Percentiles rank a stretch among this genome's conserved stretches.
phyloP scores from a whole-genome alignment of 2,113 vertebrate species.

The Craseonycteris thonglongyai region DNA sequence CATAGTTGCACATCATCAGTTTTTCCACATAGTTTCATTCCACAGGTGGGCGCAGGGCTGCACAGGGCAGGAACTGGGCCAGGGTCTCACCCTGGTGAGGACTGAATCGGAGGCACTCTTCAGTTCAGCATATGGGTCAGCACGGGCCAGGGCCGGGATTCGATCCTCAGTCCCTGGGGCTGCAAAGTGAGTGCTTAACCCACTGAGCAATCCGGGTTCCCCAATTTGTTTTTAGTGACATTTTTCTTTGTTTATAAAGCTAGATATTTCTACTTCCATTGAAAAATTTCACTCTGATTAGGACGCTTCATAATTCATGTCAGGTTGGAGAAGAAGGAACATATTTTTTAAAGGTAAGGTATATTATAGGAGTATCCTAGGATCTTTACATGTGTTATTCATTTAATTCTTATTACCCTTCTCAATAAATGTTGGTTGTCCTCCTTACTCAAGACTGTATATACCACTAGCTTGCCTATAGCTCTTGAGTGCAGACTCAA shows the following conservation, averaged over 20 bases:
- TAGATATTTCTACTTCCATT: slow-evolving; percentile 29
- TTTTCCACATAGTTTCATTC: too few species aligned
- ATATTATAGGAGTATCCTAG: background rate
- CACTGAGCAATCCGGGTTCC: too few species aligned
- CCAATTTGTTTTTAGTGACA: slow-evolving; percentile 41
- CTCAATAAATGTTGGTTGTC: background rate
- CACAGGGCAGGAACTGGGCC: too few species aligned
- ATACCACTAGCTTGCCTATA: slow-evolving; percentile 1
- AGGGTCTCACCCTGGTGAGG: too few species aligned
- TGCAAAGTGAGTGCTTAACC: too few species aligned
- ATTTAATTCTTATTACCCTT: background rate
- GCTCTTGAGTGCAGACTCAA: background rate
- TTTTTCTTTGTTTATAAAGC: slow-evolving; percentile 36
- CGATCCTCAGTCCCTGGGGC: too few species aligned
- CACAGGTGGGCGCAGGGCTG: too few species aligned
- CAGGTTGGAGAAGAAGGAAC: background rate
- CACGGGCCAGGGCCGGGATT: too few species aligned
- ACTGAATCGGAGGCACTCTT: too few species aligned
- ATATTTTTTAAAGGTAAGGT: slow-evolving; percentile 17
- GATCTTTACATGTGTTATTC: slow-evolving; percentile 27
- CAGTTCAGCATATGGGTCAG: too few species aligned
- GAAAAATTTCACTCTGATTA: slow-evolving; percentile 6
- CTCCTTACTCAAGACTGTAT: background rate
- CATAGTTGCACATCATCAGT: too few species aligned
- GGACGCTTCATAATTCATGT: slow-evolving; percentile 23